A percentile compares a stretch with the other conserved stretches of the same genome.
Evolutionary conservation across 2,113 vertebrate genomes (phyloP).

Genomic region (Pseudonaja textilis): DNA sequence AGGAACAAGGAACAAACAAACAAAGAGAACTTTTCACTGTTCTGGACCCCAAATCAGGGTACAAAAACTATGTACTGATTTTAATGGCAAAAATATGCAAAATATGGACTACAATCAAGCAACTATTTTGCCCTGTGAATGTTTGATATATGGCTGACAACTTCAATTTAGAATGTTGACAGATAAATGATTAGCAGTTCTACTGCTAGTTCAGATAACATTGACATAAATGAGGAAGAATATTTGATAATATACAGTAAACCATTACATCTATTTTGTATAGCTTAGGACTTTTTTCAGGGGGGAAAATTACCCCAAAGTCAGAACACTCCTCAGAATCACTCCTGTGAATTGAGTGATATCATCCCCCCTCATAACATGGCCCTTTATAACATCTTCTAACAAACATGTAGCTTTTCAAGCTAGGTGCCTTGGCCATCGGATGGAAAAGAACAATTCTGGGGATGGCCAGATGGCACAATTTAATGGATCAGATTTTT

Average conservation of each 20-base stretch:
- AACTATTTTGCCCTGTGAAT: not conserved
- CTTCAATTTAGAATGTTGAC: not conserved
- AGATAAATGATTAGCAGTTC: not conserved
- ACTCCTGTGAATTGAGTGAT: not conserved
- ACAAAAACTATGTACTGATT: not conserved
- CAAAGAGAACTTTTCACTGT: not conserved
- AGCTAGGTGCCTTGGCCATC: not conserved
- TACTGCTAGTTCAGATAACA: not conserved
- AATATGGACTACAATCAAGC: not conserved
- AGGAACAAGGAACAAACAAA: not conserved
- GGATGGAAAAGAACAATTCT: not conserved
- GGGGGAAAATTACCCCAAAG: not conserved
- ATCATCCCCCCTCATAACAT: not conserved
- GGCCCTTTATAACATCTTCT: not conserved
- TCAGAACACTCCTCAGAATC: not conserved
- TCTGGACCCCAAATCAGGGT: not conserved
- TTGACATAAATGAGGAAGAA: not conserved
- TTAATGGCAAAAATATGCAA: not conserved
- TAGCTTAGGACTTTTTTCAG: not conserved
- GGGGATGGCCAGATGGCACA: not conserved
- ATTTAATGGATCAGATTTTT: not conserved
- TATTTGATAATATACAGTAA: not conserved
- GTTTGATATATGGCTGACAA: not conserved
- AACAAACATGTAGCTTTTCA: not conserved
- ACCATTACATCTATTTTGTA: not conserved